Base-by-base conservation (phyloP, 2,888 invertebrate species). In the Odontocolon sp. region DNA sequence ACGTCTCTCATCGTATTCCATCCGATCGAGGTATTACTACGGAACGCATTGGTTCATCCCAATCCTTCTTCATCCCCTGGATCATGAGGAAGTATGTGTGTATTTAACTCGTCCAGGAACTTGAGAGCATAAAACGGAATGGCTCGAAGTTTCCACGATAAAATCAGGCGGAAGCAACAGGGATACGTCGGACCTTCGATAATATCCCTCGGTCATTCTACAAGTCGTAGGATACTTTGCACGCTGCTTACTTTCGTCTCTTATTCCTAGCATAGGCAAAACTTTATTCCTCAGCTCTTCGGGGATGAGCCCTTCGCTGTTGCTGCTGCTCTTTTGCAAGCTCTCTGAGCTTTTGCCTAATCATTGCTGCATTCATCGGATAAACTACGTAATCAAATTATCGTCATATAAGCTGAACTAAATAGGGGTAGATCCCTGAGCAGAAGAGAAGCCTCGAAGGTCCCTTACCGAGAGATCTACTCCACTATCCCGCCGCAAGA, bases 71-170 rank as follows among this genome's bases (percentile, higher is more conserved):
- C 59, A 78, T 79, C 80, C 78, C 82, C 78, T 78, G 77, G 80
- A 80, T n/a, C n/a, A n/a, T n/a, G 71, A 78, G 77, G 80, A 4
- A 16, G 54, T 73, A 81, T 80, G 71, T 80, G 80, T 80, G 85
- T 86, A 85, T 86, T 86, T 86, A 86, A 84, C 80, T 81, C 69
- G 79, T 63, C 11, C 36, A 33, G 8, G 47, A 45, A 69, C 40
- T 33, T 59, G 45, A 54, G 75, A 81, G 82, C 85, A 84, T 88
- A 88, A 88, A 88, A 88, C 81, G 82, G 79, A 88, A 88, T 87
- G 82, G 85, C 80, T 83, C 82, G 80, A 87, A 88, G 83, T 88
- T 88, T 83, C 81, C 77, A 71, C 85, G 83, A 87, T 86, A 85
- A 86, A 87, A 86, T 71, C 71, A 52, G 26, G 8, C 45, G 36